Base-by-base conservation (phyloP, 92 coral and sea anemone genomes). In the Palythoa heliodiscus region DNA sequence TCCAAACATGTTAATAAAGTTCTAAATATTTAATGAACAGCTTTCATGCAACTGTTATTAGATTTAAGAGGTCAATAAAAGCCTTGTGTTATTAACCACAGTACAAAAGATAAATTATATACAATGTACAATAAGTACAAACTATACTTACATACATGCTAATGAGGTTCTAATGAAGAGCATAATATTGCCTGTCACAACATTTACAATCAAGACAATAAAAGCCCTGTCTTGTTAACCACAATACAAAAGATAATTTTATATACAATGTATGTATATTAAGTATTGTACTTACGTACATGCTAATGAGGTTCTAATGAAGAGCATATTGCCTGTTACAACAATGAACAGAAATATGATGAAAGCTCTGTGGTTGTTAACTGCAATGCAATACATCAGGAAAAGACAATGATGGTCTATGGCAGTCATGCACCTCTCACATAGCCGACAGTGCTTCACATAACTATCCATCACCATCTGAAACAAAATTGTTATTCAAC, bases 401-500 rank as follows among this genome's bases (percentile, higher is more conserved):
- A 96, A 96, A 89, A 96, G 55, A 83, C 99, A 96, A 83, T 96
- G 99, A 58, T 96, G 99, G 71, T 97, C 99, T 64, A 94, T 88
- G 20, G 94, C 91, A 60, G 89, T 68, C 75, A 94, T 80, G 67
- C 99, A 97, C 17, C 52, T 76, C 29, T 89, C 90, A 75, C 99
- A 97, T 10, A 97, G 90, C 25, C 92, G 91, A 64, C 99, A 97
- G 83, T 97, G 99, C 85, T 97, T 97, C 61, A 91, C 84, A 37
- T 89, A 75, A 35, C 84, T 87, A 7, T 93, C 97, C 79, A 82
- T 89, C 10, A 94, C 95, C 90, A 94, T 89, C 98, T 93, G 89
- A 17, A 76, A 80, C 5, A 63, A 70, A 52, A 83, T 2, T 15
- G n/a, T 35, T 11, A 29, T 29, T 29, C 35, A 17, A 35, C 25